phyloP scores from a whole-genome alignment of 2,888 invertebrate species.

The Pristionchus japonicus region DNA sequence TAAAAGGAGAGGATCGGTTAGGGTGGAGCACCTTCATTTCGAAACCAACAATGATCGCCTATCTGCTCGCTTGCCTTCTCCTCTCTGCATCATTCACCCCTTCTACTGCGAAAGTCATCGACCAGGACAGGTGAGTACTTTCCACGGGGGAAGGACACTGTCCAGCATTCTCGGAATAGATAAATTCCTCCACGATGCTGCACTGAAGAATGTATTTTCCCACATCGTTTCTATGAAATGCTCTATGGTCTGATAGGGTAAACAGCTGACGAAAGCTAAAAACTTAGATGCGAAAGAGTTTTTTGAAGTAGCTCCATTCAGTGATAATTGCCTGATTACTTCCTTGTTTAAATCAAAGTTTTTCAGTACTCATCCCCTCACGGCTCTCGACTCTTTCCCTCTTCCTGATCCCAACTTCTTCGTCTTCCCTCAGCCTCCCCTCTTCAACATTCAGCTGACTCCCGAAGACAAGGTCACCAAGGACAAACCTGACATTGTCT shows the following conservation, averaged over 20 bases:
- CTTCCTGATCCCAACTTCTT: constrained; percentile 1
- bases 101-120: not conserved
- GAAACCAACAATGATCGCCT: constrained; percentile 19
- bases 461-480: constrained; percentile 5
- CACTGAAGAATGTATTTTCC: too few species aligned
- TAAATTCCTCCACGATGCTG: too few species aligned
- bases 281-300: not conserved
- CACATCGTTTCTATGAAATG: too few species aligned
- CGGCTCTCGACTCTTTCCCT: constrained; percentile 25
- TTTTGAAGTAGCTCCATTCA: not conserved
- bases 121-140: constrained; percentile 25
- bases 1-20: constrained; percentile 23
- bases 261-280: not conserved
- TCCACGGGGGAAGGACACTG: not conserved
- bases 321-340: too few species aligned
- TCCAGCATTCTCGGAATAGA: too few species aligned
- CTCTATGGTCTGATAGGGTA: not conserved
- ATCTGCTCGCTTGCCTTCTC: constrained; percentile 32
- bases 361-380: constrained; percentile 15
- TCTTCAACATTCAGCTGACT: not conserved
- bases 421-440: constrained; percentile 22
- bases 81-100: constrained; percentile 4
- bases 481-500: constrained; percentile 13
- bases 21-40: not conserved
- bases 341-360: not conserved